Evolutionary conservation across 2,888 invertebrate genomes (phyloP), one percentile per base, ranked within the genome.

Genomic region (Mesochorus sp.): DNA sequence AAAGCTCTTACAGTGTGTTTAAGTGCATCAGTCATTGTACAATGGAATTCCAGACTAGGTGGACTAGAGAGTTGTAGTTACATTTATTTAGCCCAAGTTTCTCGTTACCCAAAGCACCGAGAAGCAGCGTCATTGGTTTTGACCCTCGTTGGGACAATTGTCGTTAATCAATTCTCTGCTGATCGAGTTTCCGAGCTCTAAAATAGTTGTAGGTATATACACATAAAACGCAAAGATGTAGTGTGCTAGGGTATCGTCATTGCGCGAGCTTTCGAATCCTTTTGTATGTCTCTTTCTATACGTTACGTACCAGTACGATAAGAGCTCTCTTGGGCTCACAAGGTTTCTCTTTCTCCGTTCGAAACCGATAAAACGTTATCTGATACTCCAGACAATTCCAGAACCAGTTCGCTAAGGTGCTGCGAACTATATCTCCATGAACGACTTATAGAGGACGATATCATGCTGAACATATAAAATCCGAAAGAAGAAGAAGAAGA

Each of bases 281-380:
- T 47, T 49, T 42, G 53, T 42, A 66, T 57, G 31, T 59, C 68
- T 66, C 59, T 74, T 42, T 67, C 47, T 31, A 28, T 39, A 51
- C 14, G 31, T 55, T 44, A 19, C 21, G 42, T 19, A 61, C 19
- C 49, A 42, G 57, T 44, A 44, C 53, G 72, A 67, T 76, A 76
- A 72, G 76, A 53, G 28, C 71, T 37, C 51, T 67, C 24, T 44
- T 34, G 44, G 39, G 53, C 44, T 66, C 37, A 28, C 19, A 17
- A 26, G 6, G 31, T 51, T 55, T 39, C 62, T 55, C 47, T 57
- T 34, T 12, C 61, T 37, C 31, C 6, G 6, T 34, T n/a, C 44
- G 37, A 24, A 76, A 67, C 37, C 66, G 76, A 76, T 76, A 72
- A 76, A 67, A 72, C 51, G 67, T 72, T 76, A 76, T 76, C 76